phyloP scores from a whole-genome alignment of 2,797 vertebrate species.

The Notolabrus celidotus region DNA sequence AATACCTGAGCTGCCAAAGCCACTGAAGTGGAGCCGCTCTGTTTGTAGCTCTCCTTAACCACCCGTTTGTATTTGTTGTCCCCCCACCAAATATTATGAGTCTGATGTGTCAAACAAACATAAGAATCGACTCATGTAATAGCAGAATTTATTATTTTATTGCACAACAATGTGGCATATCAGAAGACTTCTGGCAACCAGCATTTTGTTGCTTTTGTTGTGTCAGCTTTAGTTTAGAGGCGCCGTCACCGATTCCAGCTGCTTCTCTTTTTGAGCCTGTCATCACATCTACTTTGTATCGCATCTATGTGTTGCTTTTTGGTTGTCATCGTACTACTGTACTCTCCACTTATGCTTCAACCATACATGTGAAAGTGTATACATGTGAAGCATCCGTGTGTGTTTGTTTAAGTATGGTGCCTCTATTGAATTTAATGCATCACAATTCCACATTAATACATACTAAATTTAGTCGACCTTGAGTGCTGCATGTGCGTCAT shows the following conservation, averaged over 20 bases:
- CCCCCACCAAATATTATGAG: conserved; percentile 65
- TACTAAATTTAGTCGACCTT: conserved; percentile 68
- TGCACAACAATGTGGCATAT: conserved; percentile 55
- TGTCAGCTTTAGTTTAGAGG: conserved; percentile 86
- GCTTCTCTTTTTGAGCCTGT: conserved; percentile 94
- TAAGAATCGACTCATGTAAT: conserved; percentile 52
- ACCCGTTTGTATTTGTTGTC: conserved; percentile 55
- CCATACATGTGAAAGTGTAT: conserved; percentile 83
- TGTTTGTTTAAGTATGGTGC: conserved; percentile 79
- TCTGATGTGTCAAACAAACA: conserved; percentile 55
- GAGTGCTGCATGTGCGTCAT: conserved; percentile 37
- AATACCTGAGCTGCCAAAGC: conserved; percentile 72
- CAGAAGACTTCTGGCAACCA: conserved; percentile 70
- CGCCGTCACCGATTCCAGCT: conserved; percentile 94
- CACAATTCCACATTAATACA: conserved; percentile 68
- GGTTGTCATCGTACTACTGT: conserved; percentile 93
- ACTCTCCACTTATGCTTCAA: conserved; percentile 86
- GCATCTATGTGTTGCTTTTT: conserved; percentile 93
- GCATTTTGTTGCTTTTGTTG: conserved; percentile 81
- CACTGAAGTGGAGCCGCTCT: conserved; percentile 68
- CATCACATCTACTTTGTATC: conserved; percentile 95
- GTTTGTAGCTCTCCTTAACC: conserved; percentile 61
- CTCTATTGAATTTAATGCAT: conserved; percentile 73
- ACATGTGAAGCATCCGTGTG: conserved; percentile 82
- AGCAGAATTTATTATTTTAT: conserved; percentile 60